These are phyloP conservation scores for Phyllopteryx taeniolatus DNA, from an alignment of 2,113 vertebrate genomes.

Conservation along the genomic window DNA sequence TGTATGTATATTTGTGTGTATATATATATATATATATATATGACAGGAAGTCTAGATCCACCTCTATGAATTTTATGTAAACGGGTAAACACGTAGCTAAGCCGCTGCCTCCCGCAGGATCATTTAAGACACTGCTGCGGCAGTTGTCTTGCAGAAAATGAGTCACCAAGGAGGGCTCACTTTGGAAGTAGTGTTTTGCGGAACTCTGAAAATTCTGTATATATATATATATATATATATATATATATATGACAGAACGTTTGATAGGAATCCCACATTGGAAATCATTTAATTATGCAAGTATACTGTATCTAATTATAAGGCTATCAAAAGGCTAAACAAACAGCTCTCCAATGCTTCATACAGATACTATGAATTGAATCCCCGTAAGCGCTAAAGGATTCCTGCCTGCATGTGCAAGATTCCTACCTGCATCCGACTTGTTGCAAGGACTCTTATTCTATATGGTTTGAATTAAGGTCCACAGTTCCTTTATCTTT, in stretches of 20 bases:
- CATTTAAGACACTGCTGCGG: slow-evolving; percentile 59
- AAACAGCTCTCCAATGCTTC: no score
- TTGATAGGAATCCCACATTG: no score
- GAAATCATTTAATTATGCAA: no score
- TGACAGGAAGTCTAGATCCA: slow-evolving; percentile 99
- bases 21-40: no score
- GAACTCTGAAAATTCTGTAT: slow-evolving; percentile 92
- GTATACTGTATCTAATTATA: no score
- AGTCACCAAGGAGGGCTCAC: slow-evolving; percentile 83
- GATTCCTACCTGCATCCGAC: background rate
- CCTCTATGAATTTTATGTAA: slow-evolving; percentile 97
- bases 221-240: no score
- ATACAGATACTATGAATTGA: no score
- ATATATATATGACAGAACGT: no score
- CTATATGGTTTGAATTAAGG: slow-evolving; percentile 15
- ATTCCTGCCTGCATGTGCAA: no score
- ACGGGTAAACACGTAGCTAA: slow-evolving; percentile 73
- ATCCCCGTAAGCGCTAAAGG: no score
- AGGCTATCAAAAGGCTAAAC: no score
- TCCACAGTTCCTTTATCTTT: slow-evolving; percentile 40
- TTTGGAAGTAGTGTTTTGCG: slow-evolving; percentile 81
- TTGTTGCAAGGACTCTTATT: background rate
- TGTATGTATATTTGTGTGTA: no score
- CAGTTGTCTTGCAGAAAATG: slow-evolving; percentile 92
- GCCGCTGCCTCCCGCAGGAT: slow-evolving; percentile 71